Base-by-base conservation (phyloP, 2,797 vertebrate species). In the Octomys mimax region DNA sequence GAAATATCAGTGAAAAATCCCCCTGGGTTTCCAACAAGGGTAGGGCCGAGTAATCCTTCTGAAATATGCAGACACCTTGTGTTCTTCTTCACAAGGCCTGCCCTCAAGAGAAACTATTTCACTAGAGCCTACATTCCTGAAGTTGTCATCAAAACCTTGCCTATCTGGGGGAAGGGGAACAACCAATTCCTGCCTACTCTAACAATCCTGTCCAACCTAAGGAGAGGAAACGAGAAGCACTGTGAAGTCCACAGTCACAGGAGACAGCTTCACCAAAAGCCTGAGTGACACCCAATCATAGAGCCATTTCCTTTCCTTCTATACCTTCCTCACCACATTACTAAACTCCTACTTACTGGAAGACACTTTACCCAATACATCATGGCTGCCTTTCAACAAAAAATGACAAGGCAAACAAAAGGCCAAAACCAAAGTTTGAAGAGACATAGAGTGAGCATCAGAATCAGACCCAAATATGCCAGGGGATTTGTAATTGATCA, bases 401-500 rank as follows among this genome's bases (percentile, higher is more conserved):
- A 89, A 81, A 54, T 64, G 36, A 66, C 12, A 79, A 83, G 57
- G 36, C 54, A 92, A 66, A 39, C 64, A 87, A 80, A 92, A 91
- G 95, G 28, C 3, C 11, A 92, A 94, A 73, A 77, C 9, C 46
- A 52, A n/a, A 62, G 62, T 87, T 26, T 80, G 28, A 90, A 87
- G 46, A 87, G 8, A 82, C 4, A 81, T 2, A 68, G 4, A 61
- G 22, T 33, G 79, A 81, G 31, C 61, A 82, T 71, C 39, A n/a
- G 62, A 83, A 82, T 13, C 16, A 73, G 81, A 79, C 36, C 36
- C 26, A 78, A 26, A n/a, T 42, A 92, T 18, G 21, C 24, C 1
- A 52, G 70, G 68, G 18, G 49, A 33, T 33, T 59, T 87, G 28
- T 28, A 70, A 88, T 83, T 64, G 42, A 89, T 36, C 82, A 71